phyloP scores from a whole-genome alignment of 2,888 invertebrate species.

The Erannis defoliaria region DNA sequence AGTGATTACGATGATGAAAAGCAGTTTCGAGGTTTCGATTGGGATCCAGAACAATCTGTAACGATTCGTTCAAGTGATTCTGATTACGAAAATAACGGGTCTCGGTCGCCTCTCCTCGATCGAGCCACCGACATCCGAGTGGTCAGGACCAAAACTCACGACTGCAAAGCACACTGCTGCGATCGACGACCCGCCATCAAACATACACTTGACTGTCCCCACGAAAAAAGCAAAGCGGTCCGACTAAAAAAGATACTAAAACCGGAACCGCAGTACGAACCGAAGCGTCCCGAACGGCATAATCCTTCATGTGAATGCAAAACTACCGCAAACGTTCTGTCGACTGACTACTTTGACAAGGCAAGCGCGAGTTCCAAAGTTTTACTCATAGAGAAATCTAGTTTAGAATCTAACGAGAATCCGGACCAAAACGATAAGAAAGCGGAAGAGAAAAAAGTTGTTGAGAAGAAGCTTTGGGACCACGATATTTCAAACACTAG shows the following conservation, averaged over 20 bases:
- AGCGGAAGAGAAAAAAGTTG: constrained; percentile 54
- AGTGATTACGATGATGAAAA: constrained; percentile 88
- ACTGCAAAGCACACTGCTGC: constrained; percentile 74
- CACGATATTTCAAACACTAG: constrained; percentile 87
- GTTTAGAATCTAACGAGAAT: constrained; percentile 83
- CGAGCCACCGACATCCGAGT: constrained; percentile 78
- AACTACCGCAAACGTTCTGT: constrained; percentile 51
- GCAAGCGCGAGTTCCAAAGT: constrained; percentile 91
- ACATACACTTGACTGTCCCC: constrained; percentile 47
- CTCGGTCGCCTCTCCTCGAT: constrained; percentile 89
- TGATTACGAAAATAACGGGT: constrained; percentile 90
- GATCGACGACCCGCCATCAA: constrained; percentile 70
- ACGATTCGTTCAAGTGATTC: constrained; percentile 87
- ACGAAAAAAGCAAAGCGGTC: constrained; percentile 75
- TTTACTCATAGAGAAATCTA: constrained; percentile 87
- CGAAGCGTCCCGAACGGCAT: constrained; percentile 63
- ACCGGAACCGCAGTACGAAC: constrained; percentile 64
- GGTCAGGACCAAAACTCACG: constrained; percentile 73
- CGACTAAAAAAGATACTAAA: constrained; percentile 78
- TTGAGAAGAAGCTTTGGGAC: constrained; percentile 80
- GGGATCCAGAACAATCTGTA: constrained; percentile 81
- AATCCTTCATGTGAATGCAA: constrained; percentile 69
- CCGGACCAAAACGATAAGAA: constrained; percentile 60
- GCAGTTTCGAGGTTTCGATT: constrained; percentile 82
- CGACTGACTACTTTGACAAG: constrained; percentile 86